These are phyloP conservation scores for Peromyscus melanophrys DNA, from an alignment of 2,797 vertebrate species.

Conservation along the genomic window DNA sequence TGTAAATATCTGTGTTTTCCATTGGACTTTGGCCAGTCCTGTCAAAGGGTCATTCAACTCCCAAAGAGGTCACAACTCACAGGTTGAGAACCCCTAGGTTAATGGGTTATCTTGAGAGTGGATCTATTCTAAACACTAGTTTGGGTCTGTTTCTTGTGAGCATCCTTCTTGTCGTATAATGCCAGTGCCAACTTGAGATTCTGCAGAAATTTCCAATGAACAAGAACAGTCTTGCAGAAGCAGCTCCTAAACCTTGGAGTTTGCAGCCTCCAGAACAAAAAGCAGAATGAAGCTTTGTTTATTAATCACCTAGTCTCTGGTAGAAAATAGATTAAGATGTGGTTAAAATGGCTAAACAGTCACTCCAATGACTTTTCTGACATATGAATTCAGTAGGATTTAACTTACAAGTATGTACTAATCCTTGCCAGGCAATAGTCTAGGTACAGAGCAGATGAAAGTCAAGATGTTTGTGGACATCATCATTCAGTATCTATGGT, in stretches of 20 bases:
- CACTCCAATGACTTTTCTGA: conserved; percentile 33
- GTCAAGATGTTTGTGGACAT: neutral
- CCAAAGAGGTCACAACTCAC: too few species aligned
- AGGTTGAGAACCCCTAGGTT: too few species aligned
- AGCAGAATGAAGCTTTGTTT: neutral
- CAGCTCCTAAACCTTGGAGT: neutral
- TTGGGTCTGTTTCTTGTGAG: neutral
- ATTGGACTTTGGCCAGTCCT: too few species aligned
- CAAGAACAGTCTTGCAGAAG: neutral
- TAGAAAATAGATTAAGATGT: neutral
- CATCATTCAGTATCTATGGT: neutral
- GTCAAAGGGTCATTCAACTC: too few species aligned
- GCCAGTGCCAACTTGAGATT: neutral
- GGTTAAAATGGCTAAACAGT: conserved; percentile 53
- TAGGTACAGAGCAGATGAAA: conserved; percentile 15
- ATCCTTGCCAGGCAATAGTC: neutral
- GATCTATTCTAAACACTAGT: neutral
- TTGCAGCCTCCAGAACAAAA: neutral
- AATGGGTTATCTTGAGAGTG: neutral
- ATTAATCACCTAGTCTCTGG: neutral
- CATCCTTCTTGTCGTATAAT: neutral
- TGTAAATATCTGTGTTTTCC: too few species aligned
- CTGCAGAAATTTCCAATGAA: neutral
- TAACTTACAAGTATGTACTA: neutral
- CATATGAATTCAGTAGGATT: conserved; percentile 17